Conservation (phyloP, 2,888 invertebrate species). For the Drosophila cognata region DNA sequence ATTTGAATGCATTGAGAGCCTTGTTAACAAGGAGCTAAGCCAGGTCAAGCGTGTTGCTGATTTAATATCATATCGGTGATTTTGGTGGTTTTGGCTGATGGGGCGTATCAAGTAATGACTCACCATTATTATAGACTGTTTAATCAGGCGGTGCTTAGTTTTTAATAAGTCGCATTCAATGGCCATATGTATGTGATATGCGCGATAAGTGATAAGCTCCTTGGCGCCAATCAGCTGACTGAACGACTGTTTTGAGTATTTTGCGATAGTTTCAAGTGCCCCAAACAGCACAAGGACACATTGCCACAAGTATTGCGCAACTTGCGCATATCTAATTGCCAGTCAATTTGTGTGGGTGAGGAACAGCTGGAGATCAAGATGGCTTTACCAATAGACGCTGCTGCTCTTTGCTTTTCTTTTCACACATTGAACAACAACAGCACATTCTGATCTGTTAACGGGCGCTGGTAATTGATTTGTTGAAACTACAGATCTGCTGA, state of each 20-base stretch:
- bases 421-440: constrained; percentile 13
- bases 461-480: constrained; percentile 35
- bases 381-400: neutral
- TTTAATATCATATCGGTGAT: neutral
- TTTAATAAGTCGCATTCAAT: constrained; percentile 38
- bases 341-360: constrained; percentile 3
- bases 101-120: neutral
- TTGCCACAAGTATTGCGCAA: constrained; percentile 15
- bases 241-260: neutral
- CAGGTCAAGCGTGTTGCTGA: neutral
- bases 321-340: constrained; percentile 17
- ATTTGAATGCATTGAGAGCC: neutral
- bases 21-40: neutral
- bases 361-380: constrained; percentile 27
- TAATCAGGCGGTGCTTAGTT: constrained; percentile 33
- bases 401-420: constrained; percentile 2
- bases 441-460: constrained; percentile 36
- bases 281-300: constrained; percentile 4
- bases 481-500: constrained; percentile 15
- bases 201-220: constrained; percentile 58
- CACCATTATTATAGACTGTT: constrained; percentile 4
- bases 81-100: neutral
- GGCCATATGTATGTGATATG: constrained; percentile 37
- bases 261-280: constrained; percentile 16
- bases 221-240: constrained; percentile 48